A percentile compares a stretch with the other conserved stretches of the same genome.
These are phyloP conservation scores for Palaemon carinicauda DNA, from an alignment of 1,140 invertebrate genomes.

Conservation along the genomic window DNA sequence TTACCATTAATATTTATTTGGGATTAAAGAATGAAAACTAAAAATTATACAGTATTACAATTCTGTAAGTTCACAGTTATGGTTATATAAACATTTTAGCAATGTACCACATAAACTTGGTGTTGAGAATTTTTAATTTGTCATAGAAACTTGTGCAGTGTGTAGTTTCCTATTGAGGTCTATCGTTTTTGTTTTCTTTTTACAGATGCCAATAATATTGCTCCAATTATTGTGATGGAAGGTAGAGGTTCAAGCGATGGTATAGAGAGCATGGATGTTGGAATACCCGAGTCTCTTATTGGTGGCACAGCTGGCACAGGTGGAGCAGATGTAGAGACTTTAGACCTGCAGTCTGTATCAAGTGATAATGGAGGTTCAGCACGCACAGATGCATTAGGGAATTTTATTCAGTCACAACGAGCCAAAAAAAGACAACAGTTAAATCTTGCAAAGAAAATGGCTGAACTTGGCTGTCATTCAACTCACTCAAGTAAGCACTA, in stretches of 20 bases:
- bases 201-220: conserved; percentile 38
- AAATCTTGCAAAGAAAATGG: conserved; percentile 42
- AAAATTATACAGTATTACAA: too few relatives aligned
- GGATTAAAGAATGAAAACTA: too few relatives aligned
- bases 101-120: too few relatives aligned
- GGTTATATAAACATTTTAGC: too few relatives aligned
- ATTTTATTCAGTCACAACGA: conserved; percentile 28
- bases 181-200: neutral
- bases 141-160: too few relatives aligned
- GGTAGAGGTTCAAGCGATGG: conserved; percentile 20
- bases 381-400: conserved; percentile 34
- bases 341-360: neutral
- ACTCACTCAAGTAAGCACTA: too few relatives aligned
- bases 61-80: too few relatives aligned
- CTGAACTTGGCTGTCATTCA: conserved; percentile 18
- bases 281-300: conserved; percentile 37
- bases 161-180: neutral
- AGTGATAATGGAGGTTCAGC: conserved; percentile 25
- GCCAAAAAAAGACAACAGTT: conserved; percentile 41
- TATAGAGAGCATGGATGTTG: conserved; percentile 36
- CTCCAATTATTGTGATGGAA: conserved; percentile 49
- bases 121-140: too few relatives aligned
- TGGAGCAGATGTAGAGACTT: conserved; percentile 15
- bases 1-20: too few relatives aligned
- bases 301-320: neutral